These are phyloP conservation scores for Cheilinus undulatus DNA, from an alignment of 2,113 vertebrate species.

Conservation along the genomic window DNA sequence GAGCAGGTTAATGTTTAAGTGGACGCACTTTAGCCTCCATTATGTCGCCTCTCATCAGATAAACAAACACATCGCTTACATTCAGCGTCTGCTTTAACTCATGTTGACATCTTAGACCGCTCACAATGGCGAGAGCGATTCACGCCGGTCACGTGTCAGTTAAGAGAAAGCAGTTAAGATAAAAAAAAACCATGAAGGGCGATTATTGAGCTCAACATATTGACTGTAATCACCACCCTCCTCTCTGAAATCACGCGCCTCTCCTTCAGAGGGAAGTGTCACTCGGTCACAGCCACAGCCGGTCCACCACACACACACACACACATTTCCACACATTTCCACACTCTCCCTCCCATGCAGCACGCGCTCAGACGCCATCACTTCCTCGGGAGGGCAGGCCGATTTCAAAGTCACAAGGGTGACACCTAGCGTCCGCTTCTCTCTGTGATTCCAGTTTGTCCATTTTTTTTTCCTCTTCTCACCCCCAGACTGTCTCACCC, in stretches of 20 bases:
- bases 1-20: slow-evolving; percentile 34
- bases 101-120: slow-evolving; percentile 19
- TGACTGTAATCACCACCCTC: slow-evolving; percentile 38
- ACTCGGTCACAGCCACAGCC: neutral
- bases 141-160: neutral
- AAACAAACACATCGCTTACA: slow-evolving; percentile 47
- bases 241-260: slow-evolving; percentile 45
- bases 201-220: slow-evolving; percentile 33
- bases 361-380: slow-evolving; percentile 38
- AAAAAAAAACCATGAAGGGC: neutral
- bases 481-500: slow-evolving; percentile 39
- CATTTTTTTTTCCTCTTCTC: neutral
- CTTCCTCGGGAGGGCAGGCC: slow-evolving; percentile 58
- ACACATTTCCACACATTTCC: slow-evolving; percentile 9
- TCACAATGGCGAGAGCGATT: slow-evolving; percentile 14
- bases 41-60: slow-evolving; percentile 35
- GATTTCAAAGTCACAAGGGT: slow-evolving; percentile 85
- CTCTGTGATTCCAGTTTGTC: slow-evolving; percentile 28
- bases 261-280: slow-evolving; percentile 35
- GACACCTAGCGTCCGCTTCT: slow-evolving; percentile 84
- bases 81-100: slow-evolving; percentile 16
- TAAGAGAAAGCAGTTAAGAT: neutral
- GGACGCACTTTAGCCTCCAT: slow-evolving; percentile 33
- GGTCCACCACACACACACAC: slow-evolving; percentile 8
- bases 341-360: slow-evolving; percentile 34